Evolutionary conservation across 37 sponge, comb jelly and placozoan species (phyloP).

Genomic region (Chondrosia reniformis): DNA sequence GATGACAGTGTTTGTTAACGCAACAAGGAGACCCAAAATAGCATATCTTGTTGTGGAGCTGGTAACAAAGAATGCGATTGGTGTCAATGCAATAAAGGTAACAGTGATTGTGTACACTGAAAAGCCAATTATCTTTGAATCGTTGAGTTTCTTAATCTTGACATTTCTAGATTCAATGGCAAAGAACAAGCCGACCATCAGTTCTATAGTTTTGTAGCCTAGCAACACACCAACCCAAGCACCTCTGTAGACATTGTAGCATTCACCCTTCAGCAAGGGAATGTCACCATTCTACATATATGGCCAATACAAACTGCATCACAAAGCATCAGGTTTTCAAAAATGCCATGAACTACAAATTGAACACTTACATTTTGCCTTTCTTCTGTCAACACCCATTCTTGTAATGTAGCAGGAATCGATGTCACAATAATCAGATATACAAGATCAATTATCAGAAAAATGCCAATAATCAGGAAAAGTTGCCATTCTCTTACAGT

Average conservation of each 20-base stretch:
- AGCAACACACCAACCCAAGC: conserved; percentile 3
- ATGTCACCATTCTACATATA: no score
- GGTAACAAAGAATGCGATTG: conserved; percentile 14
- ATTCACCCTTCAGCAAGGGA: no score
- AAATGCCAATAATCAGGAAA: background rate
- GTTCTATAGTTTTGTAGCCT: background rate
- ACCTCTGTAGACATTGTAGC: no score
- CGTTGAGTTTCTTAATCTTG: conserved; percentile 15
- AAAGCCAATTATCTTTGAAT: conserved; percentile 19
- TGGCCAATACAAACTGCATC: no score
- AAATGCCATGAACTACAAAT: no score
- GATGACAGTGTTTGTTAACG: no score
- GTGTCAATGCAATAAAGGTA: conserved; percentile 19
- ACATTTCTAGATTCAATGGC: conserved; percentile 34
- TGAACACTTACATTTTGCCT: no score
- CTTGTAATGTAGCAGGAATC: background rate
- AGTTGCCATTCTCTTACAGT: background rate
- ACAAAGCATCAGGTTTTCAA: no score
- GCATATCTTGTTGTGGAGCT: no score
- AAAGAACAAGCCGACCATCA: conserved; percentile 15
- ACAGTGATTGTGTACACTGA: conserved; percentile 11
- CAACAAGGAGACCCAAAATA: no score
- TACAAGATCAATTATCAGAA: background rate
- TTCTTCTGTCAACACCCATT: no score
- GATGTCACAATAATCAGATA: background rate